These are phyloP conservation scores for Andrena bicolor DNA, from an alignment of 2,888 invertebrate species.

Conservation along the genomic window DNA sequence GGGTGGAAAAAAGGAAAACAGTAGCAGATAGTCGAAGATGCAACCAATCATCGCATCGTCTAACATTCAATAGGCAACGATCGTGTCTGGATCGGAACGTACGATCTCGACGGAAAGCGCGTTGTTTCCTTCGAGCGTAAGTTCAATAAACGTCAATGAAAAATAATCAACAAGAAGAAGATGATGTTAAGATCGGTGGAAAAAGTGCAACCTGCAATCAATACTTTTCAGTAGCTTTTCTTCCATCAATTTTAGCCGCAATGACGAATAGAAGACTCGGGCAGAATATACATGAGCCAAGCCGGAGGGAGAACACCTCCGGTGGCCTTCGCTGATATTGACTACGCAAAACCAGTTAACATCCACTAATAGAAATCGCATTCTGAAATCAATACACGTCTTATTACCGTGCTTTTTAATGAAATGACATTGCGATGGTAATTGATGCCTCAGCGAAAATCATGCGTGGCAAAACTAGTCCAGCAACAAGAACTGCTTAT, in stretches of 20 bases:
- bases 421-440: slow-evolving; percentile 58
- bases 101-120: slow-evolving; percentile 62
- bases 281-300: slow-evolving; percentile 54
- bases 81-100: slow-evolving; percentile 61
- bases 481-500: slow-evolving; percentile 57
- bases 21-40: slow-evolving; percentile 64
- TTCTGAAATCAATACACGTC: slow-evolving; percentile 68
- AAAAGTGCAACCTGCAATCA: slow-evolving; percentile 61
- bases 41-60: slow-evolving; percentile 52
- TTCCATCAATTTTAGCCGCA: slow-evolving; percentile 61
- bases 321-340: slow-evolving; percentile 53
- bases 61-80: slow-evolving; percentile 61
- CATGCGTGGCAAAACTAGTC: slow-evolving; percentile 58
- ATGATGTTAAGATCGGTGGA: slow-evolving; percentile 66
- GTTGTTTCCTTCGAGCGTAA: slow-evolving; percentile 60
- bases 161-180: slow-evolving; percentile 71
- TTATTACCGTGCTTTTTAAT: slow-evolving; percentile 63
- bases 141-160: slow-evolving; percentile 66
- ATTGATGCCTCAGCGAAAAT: slow-evolving; percentile 54
- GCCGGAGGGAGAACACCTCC: slow-evolving; percentile 48
- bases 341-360: slow-evolving; percentile 62
- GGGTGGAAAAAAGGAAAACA: slow-evolving; percentile 59
- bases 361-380: slow-evolving; percentile 64
- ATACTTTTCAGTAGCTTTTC: slow-evolving; percentile 64
- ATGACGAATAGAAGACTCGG: slow-evolving; percentile 69